Evolutionary conservation across 1,140 invertebrate genomes (phyloP).

Genomic region (Formica exsecta): DNA sequence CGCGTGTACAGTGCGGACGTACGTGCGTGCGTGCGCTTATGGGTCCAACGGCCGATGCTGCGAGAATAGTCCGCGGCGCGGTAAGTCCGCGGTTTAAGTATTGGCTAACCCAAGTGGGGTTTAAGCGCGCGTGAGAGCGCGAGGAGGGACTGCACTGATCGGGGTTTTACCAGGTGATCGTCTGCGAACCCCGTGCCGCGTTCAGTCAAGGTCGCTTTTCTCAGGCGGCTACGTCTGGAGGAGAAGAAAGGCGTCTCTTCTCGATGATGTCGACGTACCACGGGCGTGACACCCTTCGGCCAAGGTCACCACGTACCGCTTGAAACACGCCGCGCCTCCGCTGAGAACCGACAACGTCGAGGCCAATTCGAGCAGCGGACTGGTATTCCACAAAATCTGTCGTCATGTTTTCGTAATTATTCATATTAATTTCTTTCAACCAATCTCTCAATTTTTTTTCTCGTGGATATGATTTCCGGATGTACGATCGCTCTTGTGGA

Average conservation of each 20-base stretch:
- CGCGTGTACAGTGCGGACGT: slow-evolving; percentile 66
- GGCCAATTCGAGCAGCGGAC: neutral
- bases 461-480: neutral
- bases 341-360: neutral
- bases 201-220: slow-evolving; percentile 70
- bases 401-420: too few species aligned
- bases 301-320: slow-evolving; percentile 57
- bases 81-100: slow-evolving; percentile 83
- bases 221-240: neutral
- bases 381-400: too few species aligned
- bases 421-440: neutral
- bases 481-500: neutral
- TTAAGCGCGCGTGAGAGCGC: slow-evolving; percentile 50
- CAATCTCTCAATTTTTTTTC: neutral
- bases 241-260: slow-evolving; percentile 20
- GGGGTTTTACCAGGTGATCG: slow-evolving; percentile 67
- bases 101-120: slow-evolving; percentile 84
- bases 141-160: slow-evolving; percentile 44
- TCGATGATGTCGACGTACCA: neutral
- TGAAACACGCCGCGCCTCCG: neutral
- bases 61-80: slow-evolving; percentile 83
- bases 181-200: slow-evolving; percentile 49
- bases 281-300: slow-evolving; percentile 52
- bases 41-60: slow-evolving; percentile 84
- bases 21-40: slow-evolving; percentile 70